phyloP scores from a whole-genome alignment of 2,888 invertebrate species.

The Notodonta dromedarius region DNA sequence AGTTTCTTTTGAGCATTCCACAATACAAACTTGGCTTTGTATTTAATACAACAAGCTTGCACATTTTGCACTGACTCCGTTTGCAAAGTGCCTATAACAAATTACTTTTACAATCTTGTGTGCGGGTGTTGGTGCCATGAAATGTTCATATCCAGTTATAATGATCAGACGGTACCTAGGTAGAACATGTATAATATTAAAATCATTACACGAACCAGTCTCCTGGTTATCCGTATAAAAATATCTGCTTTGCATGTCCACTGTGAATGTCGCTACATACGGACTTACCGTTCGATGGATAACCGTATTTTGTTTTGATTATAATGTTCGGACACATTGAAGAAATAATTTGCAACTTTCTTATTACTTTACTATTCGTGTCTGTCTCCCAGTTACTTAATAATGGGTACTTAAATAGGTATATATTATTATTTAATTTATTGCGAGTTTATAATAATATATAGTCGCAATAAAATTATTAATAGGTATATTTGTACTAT shows the following conservation, averaged over 20 bases:
- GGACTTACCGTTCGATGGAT: constrained; percentile 22
- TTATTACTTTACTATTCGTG: too few relatives aligned
- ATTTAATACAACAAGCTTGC: neutral
- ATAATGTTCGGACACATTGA: neutral
- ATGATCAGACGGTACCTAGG: constrained; percentile 12
- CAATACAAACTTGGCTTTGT: neutral
- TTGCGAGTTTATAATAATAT: too few relatives aligned
- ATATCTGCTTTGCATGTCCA: constrained; percentile 48
- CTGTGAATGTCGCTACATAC: constrained; percentile 33
- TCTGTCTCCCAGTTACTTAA: too few relatives aligned
- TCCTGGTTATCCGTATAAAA: constrained; percentile 51
- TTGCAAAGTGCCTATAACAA: neutral
- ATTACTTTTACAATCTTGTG: neutral
- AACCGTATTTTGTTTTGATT: neutral
- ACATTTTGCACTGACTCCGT: neutral
- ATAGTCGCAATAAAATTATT: too few relatives aligned
- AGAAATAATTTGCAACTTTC: neutral
- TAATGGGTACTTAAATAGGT: too few relatives aligned
- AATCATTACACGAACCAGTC: constrained; percentile 44
- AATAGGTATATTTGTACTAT: too few relatives aligned
- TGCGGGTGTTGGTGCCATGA: neutral
- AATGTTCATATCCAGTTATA: constrained; percentile 24
- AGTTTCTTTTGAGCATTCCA: constrained; percentile 15
- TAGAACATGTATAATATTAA: constrained; percentile 17
- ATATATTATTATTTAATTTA: too few relatives aligned